Conservation (phyloP, 2,113 vertebrate genomes). For the Amphiprion ocellaris region DNA sequence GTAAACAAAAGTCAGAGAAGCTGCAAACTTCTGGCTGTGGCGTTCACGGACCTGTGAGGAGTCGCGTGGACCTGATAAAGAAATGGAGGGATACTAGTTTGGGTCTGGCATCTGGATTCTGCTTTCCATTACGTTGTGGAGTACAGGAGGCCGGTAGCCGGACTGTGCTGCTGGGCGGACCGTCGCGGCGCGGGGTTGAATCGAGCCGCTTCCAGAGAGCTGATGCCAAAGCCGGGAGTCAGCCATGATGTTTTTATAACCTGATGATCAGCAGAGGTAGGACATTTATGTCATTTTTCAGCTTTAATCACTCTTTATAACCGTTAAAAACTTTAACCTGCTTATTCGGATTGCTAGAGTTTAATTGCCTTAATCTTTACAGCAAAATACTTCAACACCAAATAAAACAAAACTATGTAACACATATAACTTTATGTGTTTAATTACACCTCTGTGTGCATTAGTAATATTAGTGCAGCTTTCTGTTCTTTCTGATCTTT, state of each 20-base stretch:
- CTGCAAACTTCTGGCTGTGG: background rate
- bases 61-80: slow-evolving; percentile 46
- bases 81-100: slow-evolving; percentile 66
- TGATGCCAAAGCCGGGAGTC: slow-evolving; percentile 70
- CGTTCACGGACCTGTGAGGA: slow-evolving; percentile 54
- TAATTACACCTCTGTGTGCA: background rate
- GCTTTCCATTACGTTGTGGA: slow-evolving; percentile 64
- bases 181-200: slow-evolving; percentile 1
- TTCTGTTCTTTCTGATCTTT: background rate
- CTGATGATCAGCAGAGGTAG: slow-evolving; percentile 81
- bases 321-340: too few relatives aligned
- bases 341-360: too few relatives aligned
- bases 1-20: slow-evolving; percentile 23
- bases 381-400: background rate
- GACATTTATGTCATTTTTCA: background rate
- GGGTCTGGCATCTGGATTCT: slow-evolving; percentile 54
- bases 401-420: background rate
- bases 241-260: slow-evolving; percentile 79
- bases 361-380: too few relatives aligned
- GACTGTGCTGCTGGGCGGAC: slow-evolving; percentile 54
- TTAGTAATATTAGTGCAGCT: background rate
- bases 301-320: background rate
- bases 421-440: background rate
- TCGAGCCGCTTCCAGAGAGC: slow-evolving; percentile 53
- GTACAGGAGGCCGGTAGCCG: slow-evolving; percentile 54